Evolutionary conservation across 2,113 vertebrate genomes (phyloP), one percentile per base, ranked within the genome.

Genomic region (Pseudorasbora parva): DNA sequence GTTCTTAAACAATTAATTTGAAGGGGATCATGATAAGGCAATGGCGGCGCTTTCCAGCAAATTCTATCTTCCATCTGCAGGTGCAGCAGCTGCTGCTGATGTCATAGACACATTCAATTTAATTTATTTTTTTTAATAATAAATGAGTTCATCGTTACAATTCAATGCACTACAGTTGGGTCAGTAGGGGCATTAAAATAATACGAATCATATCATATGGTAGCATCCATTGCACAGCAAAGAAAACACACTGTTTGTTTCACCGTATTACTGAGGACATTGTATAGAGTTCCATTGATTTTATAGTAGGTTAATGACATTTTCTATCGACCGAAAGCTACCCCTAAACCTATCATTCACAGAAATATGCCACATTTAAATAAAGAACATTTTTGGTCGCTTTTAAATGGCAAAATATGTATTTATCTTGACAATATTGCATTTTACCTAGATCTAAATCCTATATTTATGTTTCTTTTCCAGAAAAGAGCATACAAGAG

Each of bases 401-500:
- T 54, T 54, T 54, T 19, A 1, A 54, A 54, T 19, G n/a, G 15
- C 17, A 54, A 54, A 19, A 54, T 54, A 19, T 54, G 49, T 0
- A 7, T 54, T 12, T 14, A 47, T 19, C 25, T 51, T 41, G 6
- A 41, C 17, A 75, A 10, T 10, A 51, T 51, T 51, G 4, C 2
- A 54, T 54, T 54, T 54, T 54, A 8, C 2, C 51, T 54, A 17
- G 17, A 19, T 74, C 23, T 27, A 45, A 17, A 37, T 49, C 82
- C 37, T 8, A 84, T 43, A 77, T 82, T 85, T 62, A 62, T 62
- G 17, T 71, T 78, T 45, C 73, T 21, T 12, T 91, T 91, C 73
- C 94, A 99, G 98, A 99, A 98, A 95, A 95, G 97, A 87, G 97
- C 97, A 0, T 99, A 99, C 92, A 99, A 99, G 91, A 98, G 96